phyloP scores from a whole-genome alignment of 35 echinoderm and acorn worm species.

The Hemicentrotus pulcherrimus region DNA sequence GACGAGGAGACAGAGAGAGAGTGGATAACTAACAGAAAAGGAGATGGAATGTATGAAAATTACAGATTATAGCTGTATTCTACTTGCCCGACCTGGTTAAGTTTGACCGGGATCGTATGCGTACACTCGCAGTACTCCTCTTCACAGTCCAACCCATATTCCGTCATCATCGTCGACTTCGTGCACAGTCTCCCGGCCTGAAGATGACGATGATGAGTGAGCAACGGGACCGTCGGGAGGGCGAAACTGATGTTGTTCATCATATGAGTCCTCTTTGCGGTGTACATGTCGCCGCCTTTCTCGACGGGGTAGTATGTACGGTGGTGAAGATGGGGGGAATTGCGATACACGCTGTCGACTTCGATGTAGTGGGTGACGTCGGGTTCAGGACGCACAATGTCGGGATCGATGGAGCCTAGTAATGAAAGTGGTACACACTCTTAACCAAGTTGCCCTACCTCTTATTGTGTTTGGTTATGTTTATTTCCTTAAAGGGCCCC shows the following conservation, averaged over 20 bases:
- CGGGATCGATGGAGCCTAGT: not conserved
- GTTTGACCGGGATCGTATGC: constrained; percentile 36
- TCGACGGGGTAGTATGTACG: constrained; percentile 75
- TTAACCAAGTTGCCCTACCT: too few species aligned
- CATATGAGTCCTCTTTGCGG: constrained; percentile 55
- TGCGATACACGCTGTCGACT: constrained; percentile 59
- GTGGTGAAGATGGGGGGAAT: constrained; percentile 76
- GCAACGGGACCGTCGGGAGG: constrained; percentile 42
- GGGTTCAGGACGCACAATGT: not conserved
- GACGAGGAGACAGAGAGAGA: not conserved
- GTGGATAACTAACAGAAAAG: not conserved
- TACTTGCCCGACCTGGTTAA: constrained; percentile 62
- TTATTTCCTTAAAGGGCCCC: too few species aligned
- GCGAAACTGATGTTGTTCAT: constrained; percentile 75
- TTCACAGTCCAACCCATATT: not conserved
- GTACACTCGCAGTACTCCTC: constrained; percentile 54
- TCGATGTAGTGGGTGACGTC: constrained; percentile 44
- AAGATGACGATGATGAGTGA: constrained; percentile 64
- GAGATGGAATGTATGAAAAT: not conserved
- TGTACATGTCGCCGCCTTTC: constrained; percentile 6
- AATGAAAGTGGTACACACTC: too few species aligned
- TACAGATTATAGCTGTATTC: not conserved
- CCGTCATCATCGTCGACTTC: constrained; percentile 19
- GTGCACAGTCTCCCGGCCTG: constrained; percentile 45
- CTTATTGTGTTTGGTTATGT: too few species aligned